Conservation (phyloP, 2,113 vertebrate genomes). For the Sula dactylatra region DNA sequence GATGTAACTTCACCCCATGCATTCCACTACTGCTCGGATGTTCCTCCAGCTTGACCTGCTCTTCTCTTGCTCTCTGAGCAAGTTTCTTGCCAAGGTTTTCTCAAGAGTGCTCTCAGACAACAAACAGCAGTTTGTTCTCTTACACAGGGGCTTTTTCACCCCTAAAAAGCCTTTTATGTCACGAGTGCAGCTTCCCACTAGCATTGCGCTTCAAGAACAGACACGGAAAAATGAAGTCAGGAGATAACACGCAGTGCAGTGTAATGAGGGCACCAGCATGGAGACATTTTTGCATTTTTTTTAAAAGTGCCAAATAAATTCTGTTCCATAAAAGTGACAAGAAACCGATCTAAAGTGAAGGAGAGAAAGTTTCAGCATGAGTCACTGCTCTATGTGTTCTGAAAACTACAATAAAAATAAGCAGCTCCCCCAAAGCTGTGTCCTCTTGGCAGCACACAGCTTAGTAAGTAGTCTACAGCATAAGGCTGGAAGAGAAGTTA, state of each 20-base stretch:
- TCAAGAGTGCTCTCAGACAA: constrained; percentile 6
- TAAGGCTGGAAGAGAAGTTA: background rate
- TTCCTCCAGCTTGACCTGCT: constrained; percentile 46
- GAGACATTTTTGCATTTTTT: constrained; percentile 20
- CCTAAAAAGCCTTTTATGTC: constrained; percentile 8
- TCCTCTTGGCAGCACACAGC: background rate
- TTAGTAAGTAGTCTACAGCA: background rate
- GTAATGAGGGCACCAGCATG: background rate
- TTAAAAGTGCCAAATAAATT: constrained; percentile 48
- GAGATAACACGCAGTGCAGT: background rate
- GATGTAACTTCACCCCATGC: background rate
- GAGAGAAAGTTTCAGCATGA: constrained; percentile 5
- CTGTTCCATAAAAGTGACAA: constrained; percentile 64
- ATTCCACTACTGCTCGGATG: background rate
- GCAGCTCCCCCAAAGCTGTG: background rate
- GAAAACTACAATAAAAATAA: background rate
- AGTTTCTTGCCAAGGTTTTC: constrained; percentile 35
- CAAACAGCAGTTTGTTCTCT: constrained; percentile 17
- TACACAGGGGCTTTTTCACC: constrained; percentile 4
- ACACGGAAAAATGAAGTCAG: background rate
- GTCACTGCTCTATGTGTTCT: background rate
- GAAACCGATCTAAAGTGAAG: constrained; percentile 39
- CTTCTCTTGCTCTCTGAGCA: constrained; percentile 8
- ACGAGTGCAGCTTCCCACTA: background rate
- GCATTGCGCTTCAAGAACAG: background rate